These are phyloP conservation scores for Coenobita brevimanus DNA, from an alignment of 1,140 invertebrate species.

Conservation along the genomic window DNA sequence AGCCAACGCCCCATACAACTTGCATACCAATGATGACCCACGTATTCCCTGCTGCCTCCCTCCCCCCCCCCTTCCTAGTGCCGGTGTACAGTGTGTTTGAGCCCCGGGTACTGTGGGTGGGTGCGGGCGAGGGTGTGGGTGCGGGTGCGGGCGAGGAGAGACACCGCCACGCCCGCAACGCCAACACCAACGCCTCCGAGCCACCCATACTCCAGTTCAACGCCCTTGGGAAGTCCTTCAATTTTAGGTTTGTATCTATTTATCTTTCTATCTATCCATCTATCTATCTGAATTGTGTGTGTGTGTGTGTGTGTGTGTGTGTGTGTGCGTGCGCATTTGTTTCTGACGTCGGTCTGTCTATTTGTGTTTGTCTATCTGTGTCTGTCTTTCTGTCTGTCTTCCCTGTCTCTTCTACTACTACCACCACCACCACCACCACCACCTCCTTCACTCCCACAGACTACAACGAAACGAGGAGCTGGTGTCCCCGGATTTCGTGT, in stretches of 20 bases:
- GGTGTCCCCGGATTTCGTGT: slow-evolving; percentile 23
- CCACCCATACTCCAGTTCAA: background rate
- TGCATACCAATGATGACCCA: too few species aligned
- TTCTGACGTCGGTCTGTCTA: too few species aligned
- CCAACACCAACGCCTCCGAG: background rate
- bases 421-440: background rate
- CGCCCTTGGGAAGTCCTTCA: slow-evolving; percentile 29
- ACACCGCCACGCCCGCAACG: background rate
- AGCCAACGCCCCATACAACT: too few species aligned
- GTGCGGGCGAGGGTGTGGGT: background rate
- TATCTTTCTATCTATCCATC: background rate
- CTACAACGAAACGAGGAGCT: slow-evolving; percentile 21
- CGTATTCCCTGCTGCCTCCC: background rate
- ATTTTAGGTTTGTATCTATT: slow-evolving; percentile 33
- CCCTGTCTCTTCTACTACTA: background rate
- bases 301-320: too few species aligned
- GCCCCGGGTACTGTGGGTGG: background rate
- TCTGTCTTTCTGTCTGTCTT: background rate
- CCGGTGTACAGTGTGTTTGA: slow-evolving; percentile 26
- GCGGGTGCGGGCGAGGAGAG: background rate
- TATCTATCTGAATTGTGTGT: background rate
- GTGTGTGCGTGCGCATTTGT: too few species aligned
- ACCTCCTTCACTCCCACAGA: background rate
- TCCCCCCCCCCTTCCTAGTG: background rate
- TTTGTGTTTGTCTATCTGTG: background rate